Evolutionary conservation across 1,140 invertebrate species (phyloP).

Genomic region (Penaeus vannamei): DNA sequence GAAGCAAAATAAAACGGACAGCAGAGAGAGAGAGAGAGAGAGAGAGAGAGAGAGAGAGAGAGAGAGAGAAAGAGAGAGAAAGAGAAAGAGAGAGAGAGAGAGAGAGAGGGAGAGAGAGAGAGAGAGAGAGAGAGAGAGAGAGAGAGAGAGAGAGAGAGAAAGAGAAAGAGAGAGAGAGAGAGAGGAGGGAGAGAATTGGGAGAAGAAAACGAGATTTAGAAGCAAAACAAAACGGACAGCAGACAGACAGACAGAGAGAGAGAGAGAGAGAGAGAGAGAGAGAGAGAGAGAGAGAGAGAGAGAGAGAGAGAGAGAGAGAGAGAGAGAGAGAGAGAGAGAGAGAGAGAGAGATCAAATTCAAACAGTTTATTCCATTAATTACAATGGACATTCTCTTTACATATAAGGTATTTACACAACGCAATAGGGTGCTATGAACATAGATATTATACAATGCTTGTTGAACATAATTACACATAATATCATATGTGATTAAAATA

Average conservation of each 20-base stretch:
- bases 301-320: background rate
- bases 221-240: no score
- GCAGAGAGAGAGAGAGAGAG: no score
- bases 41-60: no score
- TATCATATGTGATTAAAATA: conserved; percentile 10
- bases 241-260: background rate
- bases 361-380: no score
- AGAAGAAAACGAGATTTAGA: background rate
- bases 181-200: conserved; percentile 7
- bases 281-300: background rate
- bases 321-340: background rate
- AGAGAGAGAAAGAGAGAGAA: no score
- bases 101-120: background rate
- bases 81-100: no score
- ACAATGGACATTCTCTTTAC: no score
- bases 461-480: background rate
- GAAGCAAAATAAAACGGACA: background rate
- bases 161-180: conserved; percentile 23
- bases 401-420: no score
- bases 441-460: background rate
- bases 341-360: background rate
- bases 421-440: no score
- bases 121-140: background rate
- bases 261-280: no score
- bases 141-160: conserved; percentile 10